Conservation (phyloP, 1,140 invertebrate species). For the Drosophila micromelanica region DNA sequence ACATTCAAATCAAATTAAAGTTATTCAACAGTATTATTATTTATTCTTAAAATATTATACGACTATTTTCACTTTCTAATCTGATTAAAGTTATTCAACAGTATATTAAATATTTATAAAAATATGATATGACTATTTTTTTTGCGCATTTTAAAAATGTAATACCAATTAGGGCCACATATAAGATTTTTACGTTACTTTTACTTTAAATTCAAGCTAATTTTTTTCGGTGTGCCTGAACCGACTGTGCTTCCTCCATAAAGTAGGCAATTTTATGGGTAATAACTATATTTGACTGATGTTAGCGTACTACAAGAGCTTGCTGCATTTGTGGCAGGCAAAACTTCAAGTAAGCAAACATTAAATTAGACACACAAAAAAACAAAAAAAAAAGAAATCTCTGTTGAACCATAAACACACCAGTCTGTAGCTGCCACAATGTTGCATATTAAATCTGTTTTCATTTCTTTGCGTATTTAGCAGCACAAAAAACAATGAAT, state of each 20-base stretch:
- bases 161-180: too few species aligned
- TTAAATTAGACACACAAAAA: constrained; percentile 26
- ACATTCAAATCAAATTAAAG: too few species aligned
- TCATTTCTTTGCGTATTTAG: not conserved
- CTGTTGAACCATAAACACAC: not conserved
- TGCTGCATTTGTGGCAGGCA: not conserved
- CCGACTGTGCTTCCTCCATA: constrained; percentile 9
- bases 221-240: not conserved
- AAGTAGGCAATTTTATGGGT: constrained; percentile 30
- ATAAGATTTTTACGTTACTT: too few species aligned
- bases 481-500: too few species aligned
- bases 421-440: not conserved
- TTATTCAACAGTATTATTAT: too few species aligned
- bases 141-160: too few species aligned
- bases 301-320: constrained; percentile 10
- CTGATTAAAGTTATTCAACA: too few species aligned
- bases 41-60: too few species aligned
- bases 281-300: constrained; percentile 30
- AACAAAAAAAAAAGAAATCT: not conserved
- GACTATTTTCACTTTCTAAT: too few species aligned
- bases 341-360: constrained; percentile 15
- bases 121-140: too few species aligned
- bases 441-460: not conserved
- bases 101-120: too few species aligned
- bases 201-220: too few species aligned